Evolutionary conservation across 2,888 invertebrate species (phyloP).

Genomic region (Dione juno): DNA sequence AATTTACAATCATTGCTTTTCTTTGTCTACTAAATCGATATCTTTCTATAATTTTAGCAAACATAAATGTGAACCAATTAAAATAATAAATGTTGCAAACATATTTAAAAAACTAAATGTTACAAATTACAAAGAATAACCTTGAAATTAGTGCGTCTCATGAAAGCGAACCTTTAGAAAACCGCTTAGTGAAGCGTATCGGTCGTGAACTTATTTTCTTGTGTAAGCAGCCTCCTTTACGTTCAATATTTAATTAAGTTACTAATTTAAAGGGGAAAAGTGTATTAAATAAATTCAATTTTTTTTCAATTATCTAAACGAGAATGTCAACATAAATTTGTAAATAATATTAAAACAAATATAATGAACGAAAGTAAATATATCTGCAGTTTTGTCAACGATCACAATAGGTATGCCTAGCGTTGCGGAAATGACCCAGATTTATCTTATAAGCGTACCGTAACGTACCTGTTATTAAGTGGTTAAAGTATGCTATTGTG

Average conservation of each 20-base stretch:
- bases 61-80: not conserved
- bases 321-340: not conserved
- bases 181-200: conserved; percentile 66
- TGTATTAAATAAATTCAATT: too few species aligned
- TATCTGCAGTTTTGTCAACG: not conserved
- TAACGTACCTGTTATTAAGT: not conserved
- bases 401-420: conserved; percentile 14
- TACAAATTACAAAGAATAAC: conserved; percentile 51
- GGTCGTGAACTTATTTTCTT: conserved; percentile 77
- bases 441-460: not conserved
- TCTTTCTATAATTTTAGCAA: not conserved
- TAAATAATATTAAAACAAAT: not conserved
- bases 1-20: too few species aligned
- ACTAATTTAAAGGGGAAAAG: not conserved
- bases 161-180: conserved; percentile 76
- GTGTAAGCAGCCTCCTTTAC: conserved; percentile 44
- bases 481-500: not conserved
- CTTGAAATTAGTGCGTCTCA: conserved; percentile 70
- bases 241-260: conserved; percentile 25
- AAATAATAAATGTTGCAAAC: not conserved
- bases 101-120: not conserved
- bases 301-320: too few species aligned
- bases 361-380: not conserved
- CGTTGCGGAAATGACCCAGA: conserved; percentile 25
- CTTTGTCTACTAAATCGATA: too few species aligned